Base-by-base conservation (phyloP, 2,113 vertebrate genomes). In the Mugil cephalus region DNA sequence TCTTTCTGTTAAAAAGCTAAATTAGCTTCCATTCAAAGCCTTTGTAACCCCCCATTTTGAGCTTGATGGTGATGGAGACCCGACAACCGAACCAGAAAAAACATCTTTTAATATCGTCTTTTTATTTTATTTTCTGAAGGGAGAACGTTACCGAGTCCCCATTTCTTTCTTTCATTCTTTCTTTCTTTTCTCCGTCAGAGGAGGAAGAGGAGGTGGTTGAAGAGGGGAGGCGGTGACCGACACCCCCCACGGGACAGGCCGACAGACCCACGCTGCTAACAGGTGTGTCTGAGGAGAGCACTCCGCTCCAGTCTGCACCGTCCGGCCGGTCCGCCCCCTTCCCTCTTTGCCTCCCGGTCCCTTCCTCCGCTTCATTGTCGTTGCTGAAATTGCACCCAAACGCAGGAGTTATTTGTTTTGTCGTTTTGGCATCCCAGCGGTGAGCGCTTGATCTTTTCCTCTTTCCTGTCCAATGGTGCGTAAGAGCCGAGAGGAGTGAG, bases 161-260 rank as follows among this genome's bases (percentile, higher is more conserved):
- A n/a, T n/a, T n/a, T n/a, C n/a, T n/a, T n/a, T n/a, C n/a, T n/a
- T n/a, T n/a, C n/a, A n/a, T n/a, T n/a, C n/a, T n/a, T n/a, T n/a
- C n/a, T n/a, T n/a, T n/a, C n/a, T 5, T 30, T 10, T 80, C 74
- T 35, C 62, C 71, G 88, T 46, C 82, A 0, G 42, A 74, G 50
- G 36, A 81, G 69, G 61, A 69, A 17, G 79, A 74, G 51, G 61
- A 46, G 73, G 65, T 8, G 58, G 42, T 18, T 19, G 50, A 38
- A 51, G 72, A 58, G 53, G 13, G 55, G 63, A 80, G 80, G 87
- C 62, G 85, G 84, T 69, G 81, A 84, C 82, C 72, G 90, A 88
- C 88, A 62, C 73, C 88, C 80, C 89, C 85, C 85, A 65, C 87
- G 93, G 90, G 91, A 93, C 91, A 71, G 88, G 87, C 82, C 83